Percentiles rank a stretch among this genome's conserved stretches.
Evolutionary conservation across 2,113 vertebrate species (phyloP).

Genomic region (Saiga tatarica): DNA sequence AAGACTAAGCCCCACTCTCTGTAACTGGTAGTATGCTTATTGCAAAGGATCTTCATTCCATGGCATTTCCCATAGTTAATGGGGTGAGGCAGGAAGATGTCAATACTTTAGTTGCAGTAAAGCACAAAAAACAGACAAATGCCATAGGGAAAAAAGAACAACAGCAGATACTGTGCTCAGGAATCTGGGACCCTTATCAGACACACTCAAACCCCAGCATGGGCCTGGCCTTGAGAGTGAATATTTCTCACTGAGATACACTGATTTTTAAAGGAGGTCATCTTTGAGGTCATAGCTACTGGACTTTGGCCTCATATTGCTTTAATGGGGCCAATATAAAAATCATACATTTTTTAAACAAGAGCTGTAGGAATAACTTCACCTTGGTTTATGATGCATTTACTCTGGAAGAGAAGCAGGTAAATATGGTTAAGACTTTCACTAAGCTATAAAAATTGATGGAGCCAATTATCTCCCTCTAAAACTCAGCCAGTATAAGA

Average conservation of each 20-base stretch:
- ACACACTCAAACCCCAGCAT: conserved; percentile 35
- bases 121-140: conserved; percentile 36
- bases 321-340: conserved; percentile 64
- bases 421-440: conserved; percentile 53
- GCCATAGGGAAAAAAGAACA: conserved; percentile 39
- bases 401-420: conserved; percentile 33
- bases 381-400: conserved; percentile 39
- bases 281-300: conserved; percentile 35
- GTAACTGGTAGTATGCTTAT: conserved; percentile 25
- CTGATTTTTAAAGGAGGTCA: conserved; percentile 48
- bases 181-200: conserved; percentile 35
- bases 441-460: conserved; percentile 67
- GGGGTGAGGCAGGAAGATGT: conserved; percentile 4
- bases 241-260: conserved; percentile 23
- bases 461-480: conserved; percentile 51
- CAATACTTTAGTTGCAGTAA: conserved; percentile 51
- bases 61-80: conserved; percentile 41
- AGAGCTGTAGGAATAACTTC: conserved; percentile 45
- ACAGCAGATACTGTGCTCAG: background rate
- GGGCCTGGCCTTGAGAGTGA: background rate
- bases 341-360: conserved; percentile 64
- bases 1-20: conserved; percentile 31
- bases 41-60: conserved; percentile 26
- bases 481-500: conserved; percentile 40
- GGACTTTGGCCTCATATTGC: background rate